Evolutionary conservation across 2,797 vertebrate genomes (phyloP), one percentile per base, ranked within the genome.

Genomic region (Jordanella pulchra): DNA sequence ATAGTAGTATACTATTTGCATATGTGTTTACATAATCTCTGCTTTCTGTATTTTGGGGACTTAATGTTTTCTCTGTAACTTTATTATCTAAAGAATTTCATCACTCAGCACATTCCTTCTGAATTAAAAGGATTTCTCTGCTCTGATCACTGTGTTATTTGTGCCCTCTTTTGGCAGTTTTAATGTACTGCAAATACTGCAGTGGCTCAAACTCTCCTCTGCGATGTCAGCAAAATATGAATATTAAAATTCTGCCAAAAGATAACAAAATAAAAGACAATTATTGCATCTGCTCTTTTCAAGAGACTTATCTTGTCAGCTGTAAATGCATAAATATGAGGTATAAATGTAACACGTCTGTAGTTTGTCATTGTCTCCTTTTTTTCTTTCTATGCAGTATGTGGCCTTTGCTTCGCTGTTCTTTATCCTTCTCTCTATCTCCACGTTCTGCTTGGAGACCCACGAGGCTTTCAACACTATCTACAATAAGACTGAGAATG

Each of bases 351-450:
- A 71, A 79, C 53, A 65, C 30, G 2, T 65, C 18, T 39, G 9
- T 35, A 23, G 23, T 42, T 35, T 21, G 21, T 1, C 11, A 44
- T 1, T 90, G 81, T 87, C 88, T 39, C 35, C 35, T 92, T 87
- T 79, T 3, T 73, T 12, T 83, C 30, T 78, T 28, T 90, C 82
- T 89, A 84, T 89, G 68, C 95, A 99, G 98, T 98, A 98, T 60
- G 96, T 98, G 93, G 98, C 98, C 27, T 97, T 99, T 68, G 96
- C 94, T 80, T 99, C 98, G 3, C 96, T 99, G 75, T 96, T 99
- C 93, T 99, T 99, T 95, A 99, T 99, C 93, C 95, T 99, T 91
- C 97, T 99, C 91, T 99, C 98, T 89, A 99, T 99, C 94, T 98
- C 97, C 81, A 99, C 98, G 76, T 99, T 99, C 95, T 99, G 98